phyloP scores from a whole-genome alignment of 1,140 invertebrate species.

The Drosophila nikananu region DNA sequence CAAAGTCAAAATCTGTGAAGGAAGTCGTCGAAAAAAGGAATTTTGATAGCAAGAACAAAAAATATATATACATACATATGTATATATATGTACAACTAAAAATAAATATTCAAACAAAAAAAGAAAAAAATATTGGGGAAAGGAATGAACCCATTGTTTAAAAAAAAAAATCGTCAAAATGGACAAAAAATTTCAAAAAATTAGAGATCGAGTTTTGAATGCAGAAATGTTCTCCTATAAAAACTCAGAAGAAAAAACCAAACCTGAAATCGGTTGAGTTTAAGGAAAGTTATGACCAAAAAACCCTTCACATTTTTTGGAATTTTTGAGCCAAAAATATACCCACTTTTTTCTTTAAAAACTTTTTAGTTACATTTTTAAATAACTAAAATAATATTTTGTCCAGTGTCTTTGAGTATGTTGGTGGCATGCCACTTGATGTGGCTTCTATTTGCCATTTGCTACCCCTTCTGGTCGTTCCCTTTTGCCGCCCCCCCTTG shows the following conservation, averaged over 20 bases:
- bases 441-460: constrained; percentile 42
- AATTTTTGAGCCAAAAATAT: too few species aligned
- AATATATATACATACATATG: constrained; percentile 3
- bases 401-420: constrained; percentile 14
- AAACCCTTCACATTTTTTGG: too few species aligned
- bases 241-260: too few species aligned
- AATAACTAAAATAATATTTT: neutral
- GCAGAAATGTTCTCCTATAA: too few species aligned
- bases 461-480: neutral
- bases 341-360: too few species aligned
- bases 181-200: too few species aligned
- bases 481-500: neutral
- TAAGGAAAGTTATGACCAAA: too few species aligned
- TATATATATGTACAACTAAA: neutral
- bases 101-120: constrained; percentile 5
- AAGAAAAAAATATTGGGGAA: neutral
- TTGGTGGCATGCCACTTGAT: constrained; percentile 66
- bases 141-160: too few species aligned
- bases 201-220: too few species aligned
- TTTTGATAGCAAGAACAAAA: constrained; percentile 60
- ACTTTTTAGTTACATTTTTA: too few species aligned
- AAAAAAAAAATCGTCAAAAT: too few species aligned
- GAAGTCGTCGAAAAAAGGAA: constrained; percentile 40
- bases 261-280: too few species aligned
- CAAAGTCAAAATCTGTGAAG: constrained; percentile 66